phyloP scores from a whole-genome alignment of 2,113 vertebrate genomes.

The Rhea americana region DNA sequence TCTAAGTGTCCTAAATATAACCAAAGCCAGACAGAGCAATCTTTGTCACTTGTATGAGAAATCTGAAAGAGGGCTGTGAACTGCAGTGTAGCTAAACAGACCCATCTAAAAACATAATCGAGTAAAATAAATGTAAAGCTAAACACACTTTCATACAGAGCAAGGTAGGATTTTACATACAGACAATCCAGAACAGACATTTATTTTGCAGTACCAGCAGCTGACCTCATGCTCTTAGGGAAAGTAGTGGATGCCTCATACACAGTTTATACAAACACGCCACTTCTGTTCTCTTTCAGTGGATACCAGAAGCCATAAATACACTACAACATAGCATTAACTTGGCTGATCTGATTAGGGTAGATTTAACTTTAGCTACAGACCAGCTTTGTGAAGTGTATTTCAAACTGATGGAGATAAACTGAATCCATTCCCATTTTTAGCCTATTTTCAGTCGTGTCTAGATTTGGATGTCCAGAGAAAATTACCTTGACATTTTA shows the following conservation, averaged over 20 bases:
- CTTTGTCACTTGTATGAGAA: conserved; percentile 45
- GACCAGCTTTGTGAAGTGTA: fast-evolving
- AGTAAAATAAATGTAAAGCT: not conserved
- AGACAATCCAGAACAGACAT: not conserved
- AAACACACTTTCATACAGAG: not conserved
- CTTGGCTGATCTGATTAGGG: not conserved
- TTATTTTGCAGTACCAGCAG: not conserved
- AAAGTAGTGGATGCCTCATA: not conserved
- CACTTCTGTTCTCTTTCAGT: not conserved
- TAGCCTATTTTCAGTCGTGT: not conserved
- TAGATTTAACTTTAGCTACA: not conserved
- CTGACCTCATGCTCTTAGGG: not conserved
- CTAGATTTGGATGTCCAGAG: not conserved
- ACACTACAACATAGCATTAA: fast-evolving
- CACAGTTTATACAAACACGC: not conserved
- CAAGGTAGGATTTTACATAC: not conserved
- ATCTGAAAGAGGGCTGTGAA: conserved; percentile 29
- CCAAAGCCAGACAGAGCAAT: conserved; percentile 53
- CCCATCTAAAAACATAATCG: not conserved
- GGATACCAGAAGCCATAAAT: not conserved
- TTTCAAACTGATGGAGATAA: not conserved
- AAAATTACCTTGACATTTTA: not conserved
- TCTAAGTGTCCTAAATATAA: conserved; percentile 60
- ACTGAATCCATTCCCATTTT: not conserved
- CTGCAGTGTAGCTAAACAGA: not conserved